Base-by-base conservation (phyloP, 2,888 invertebrate genomes). In the Tineola bisselliella region DNA sequence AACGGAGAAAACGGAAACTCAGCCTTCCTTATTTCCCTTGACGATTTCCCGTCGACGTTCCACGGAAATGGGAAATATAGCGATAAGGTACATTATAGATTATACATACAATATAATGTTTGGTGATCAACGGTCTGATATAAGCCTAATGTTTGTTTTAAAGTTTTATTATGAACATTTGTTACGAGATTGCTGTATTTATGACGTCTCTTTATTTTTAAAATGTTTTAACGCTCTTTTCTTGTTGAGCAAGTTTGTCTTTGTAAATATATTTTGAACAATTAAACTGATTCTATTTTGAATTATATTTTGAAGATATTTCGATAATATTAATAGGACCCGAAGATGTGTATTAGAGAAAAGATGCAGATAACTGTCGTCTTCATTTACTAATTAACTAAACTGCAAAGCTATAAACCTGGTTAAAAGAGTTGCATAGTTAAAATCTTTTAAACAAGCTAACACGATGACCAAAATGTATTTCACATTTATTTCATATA, bases 51-150 rank as follows among this genome's bases (percentile, higher is more conserved):
- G 76, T 75, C 77, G 56, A 62, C 61, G 62, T 77, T 77, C 72
- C 77, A 76, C 73, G 86, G 84, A 86, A 87, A 86, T 87, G 87
- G 87, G 82, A 87, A 87, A 87, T 87, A 87, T 87, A 80, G 86
- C 84, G 86, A 87, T 88, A 87, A 88, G 86, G 77, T 75, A 76
- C 87, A 86, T 87, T 87, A 87, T 81, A 84, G 83, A 87, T 87
- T 87, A 86, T 84, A 84, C 80, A 56, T 64, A 63, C 64, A 84
- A 83, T 81, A 77, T 68, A 71, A 73, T 76, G 68, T 69, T 65
- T 70, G 70, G 76, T 74, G 82, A 83, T 84, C 81, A 75, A 77
- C 72, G 73, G 71, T 62, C 64, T 64, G 74, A 75, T 79, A 79
- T 43, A 61, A 48, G 43, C 43, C 43, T 63, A 62, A 44, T 60